A percentile compares a stretch with the other conserved stretches of the same genome.
Evolutionary conservation across 2,888 invertebrate species (phyloP).

Genomic region (Isotomurus palustris): DNA sequence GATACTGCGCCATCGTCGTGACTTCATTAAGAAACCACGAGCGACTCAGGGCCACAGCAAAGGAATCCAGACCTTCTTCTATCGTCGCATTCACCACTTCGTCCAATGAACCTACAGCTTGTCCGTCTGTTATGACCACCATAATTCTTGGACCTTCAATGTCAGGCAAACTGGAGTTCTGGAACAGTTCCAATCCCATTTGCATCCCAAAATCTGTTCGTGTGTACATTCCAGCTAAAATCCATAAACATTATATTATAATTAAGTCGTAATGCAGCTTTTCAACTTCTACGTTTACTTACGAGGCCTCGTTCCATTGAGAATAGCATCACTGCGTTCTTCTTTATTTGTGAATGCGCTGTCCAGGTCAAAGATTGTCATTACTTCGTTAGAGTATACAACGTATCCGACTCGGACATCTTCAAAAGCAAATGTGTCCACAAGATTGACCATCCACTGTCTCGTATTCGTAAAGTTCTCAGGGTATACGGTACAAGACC

Average conservation of each 20-base stretch:
- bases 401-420: constrained; percentile 5
- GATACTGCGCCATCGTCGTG: not conserved
- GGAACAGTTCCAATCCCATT: not conserved
- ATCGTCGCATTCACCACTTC: not conserved
- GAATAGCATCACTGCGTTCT: not conserved
- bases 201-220: not conserved
- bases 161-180: not conserved
- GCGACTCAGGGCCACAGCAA: not conserved
- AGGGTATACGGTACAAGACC: not conserved
- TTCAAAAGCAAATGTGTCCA: not conserved
- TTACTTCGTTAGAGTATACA: not conserved
- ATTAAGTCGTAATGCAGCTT: no score
- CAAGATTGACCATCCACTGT: not conserved
- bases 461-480: not conserved
- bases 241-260: no score
- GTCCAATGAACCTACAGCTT: not conserved
- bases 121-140: not conserved
- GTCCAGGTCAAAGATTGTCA: not conserved
- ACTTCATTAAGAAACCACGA: not conserved
- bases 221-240: not conserved
- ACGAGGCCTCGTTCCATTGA: not conserved
- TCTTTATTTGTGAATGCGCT: not conserved
- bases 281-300: no score
- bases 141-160: not conserved
- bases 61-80: not conserved